Percentiles rank a stretch among this genome's conserved stretches.
Evolutionary conservation across 2,113 vertebrate genomes (phyloP).

Genomic region (Caretta caretta): DNA sequence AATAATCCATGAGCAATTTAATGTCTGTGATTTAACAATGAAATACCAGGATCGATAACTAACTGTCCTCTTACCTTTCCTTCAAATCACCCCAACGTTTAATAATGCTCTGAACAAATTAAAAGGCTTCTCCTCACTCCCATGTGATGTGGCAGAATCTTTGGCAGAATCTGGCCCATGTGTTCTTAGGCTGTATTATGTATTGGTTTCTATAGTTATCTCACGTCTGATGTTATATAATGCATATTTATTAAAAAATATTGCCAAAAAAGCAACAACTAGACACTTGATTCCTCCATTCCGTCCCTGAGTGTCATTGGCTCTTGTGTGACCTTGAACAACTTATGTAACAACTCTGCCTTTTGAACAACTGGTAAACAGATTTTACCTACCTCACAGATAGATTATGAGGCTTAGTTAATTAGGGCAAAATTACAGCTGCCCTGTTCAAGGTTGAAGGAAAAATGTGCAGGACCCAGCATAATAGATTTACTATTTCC

Average conservation of each 20-base stretch:
- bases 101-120: conserved; percentile 46
- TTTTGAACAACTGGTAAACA: background rate
- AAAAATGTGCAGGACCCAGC: background rate
- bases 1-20: conserved; percentile 50
- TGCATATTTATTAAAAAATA: background rate
- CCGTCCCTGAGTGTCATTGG: accelerated
- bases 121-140: conserved; percentile 41
- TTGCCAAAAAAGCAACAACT: background rate
- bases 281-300: background rate
- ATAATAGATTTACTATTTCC: background rate
- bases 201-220: background rate
- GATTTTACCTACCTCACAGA: background rate
- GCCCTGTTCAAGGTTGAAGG: background rate
- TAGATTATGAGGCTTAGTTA: accelerated
- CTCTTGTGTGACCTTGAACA: accelerated
- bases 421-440: background rate
- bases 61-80: conserved; percentile 44
- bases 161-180: background rate
- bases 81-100: conserved; percentile 49
- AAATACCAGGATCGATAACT: conserved; percentile 67
- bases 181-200: background rate
- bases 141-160: background rate
- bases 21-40: conserved; percentile 40
- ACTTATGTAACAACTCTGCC: background rate
- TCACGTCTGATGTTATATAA: background rate